Evolutionary conservation across 2,113 vertebrate genomes (phyloP).

Genomic region (Urocynchramus pylzowi): DNA sequence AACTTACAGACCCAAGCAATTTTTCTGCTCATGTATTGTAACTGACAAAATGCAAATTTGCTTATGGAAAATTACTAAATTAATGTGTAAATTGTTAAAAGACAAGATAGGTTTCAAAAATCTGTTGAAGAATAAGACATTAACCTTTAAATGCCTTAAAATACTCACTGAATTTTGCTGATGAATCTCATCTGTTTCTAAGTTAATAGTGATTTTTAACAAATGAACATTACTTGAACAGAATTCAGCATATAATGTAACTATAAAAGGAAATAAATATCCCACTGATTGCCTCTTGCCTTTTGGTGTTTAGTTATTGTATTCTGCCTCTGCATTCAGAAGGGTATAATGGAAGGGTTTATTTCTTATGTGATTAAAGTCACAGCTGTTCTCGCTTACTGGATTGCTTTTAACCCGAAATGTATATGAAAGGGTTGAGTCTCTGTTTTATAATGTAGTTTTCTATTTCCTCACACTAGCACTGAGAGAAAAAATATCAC

Average conservation of each 20-base stretch:
- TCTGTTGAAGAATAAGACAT: not conserved
- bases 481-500: slow-evolving; percentile 1
- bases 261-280: slow-evolving; percentile 57
- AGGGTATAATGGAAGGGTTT: slow-evolving; percentile 55
- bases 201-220: not conserved
- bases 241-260: slow-evolving; percentile 16
- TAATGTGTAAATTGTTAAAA: not conserved
- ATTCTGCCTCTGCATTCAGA: slow-evolving; percentile 50
- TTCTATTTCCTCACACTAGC: not conserved
- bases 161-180: slow-evolving; percentile 18
- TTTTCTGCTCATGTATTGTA: not conserved
- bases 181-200: slow-evolving; percentile 1
- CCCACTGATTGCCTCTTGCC: slow-evolving; percentile 48
- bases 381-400: slow-evolving; percentile 63
- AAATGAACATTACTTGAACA: not conserved
- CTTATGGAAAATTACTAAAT: not conserved
- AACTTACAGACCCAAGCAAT: not conserved
- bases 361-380: slow-evolving; percentile 67
- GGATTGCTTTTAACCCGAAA: slow-evolving; percentile 27
- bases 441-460: not conserved
- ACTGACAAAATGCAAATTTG: not conserved
- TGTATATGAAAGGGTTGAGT: not conserved
- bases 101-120: not conserved
- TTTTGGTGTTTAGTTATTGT: slow-evolving; percentile 43
- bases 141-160: not conserved